Conservation (phyloP, 2,888 invertebrate species). For the Tromatobia lineatoria region DNA sequence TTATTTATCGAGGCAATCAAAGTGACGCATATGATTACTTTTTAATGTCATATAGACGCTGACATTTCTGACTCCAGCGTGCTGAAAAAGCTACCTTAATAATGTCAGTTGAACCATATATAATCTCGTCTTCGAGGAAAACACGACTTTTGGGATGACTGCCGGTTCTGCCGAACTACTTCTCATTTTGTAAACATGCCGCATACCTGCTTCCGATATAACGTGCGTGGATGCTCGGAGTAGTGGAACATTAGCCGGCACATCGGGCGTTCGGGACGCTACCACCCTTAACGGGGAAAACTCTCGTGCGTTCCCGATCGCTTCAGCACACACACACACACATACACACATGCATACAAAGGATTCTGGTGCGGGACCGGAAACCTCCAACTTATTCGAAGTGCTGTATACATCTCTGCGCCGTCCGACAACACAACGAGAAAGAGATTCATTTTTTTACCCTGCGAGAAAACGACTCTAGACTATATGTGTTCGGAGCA, state of each 20-base stretch:
- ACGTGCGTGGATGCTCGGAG: constrained; percentile 19
- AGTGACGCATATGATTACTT: too few species aligned
- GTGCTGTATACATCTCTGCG: background rate
- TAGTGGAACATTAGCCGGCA: constrained; percentile 48
- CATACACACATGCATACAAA: background rate
- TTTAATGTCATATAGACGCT: too few species aligned
- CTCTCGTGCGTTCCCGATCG: background rate
- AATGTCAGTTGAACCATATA: too few species aligned
- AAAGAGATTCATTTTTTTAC: constrained; percentile 10
- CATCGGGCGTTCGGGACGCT: constrained; percentile 50
- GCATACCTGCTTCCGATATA: constrained; percentile 57
- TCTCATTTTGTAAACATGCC: constrained; percentile 21
- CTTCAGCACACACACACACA: background rate
- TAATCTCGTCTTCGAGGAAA: too few species aligned
- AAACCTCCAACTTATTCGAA: constrained; percentile 3
- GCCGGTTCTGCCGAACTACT: background rate
- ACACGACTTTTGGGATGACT: background rate
- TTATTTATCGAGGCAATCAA: too few species aligned
- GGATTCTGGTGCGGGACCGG: background rate
- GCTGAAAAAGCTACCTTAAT: too few species aligned
- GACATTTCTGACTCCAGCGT: too few species aligned
- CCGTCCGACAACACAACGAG: background rate
- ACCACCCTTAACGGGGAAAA: constrained; percentile 9
- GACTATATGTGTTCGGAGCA: constrained; percentile 66
- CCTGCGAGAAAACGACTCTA: constrained; percentile 29